Conservation (phyloP, 2,113 vertebrate species). For the Addax nasomaculatus region DNA sequence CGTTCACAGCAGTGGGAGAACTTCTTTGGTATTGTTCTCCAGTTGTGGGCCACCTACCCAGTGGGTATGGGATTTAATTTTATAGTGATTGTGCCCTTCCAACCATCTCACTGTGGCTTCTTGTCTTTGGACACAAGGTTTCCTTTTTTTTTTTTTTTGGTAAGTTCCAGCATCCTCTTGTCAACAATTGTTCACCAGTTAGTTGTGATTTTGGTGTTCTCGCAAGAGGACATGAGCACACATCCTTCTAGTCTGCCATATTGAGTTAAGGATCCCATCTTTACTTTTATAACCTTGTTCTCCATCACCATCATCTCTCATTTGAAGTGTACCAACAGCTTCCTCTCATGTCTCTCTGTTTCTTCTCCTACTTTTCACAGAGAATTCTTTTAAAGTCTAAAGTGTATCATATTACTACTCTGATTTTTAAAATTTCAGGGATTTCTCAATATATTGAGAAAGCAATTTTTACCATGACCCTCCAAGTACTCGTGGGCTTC, state of each 20-base stretch:
- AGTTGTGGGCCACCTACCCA: background rate
- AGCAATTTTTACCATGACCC: background rate
- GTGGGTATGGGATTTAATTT: background rate
- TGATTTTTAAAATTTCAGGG: background rate
- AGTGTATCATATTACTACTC: background rate
- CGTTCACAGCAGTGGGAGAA: background rate
- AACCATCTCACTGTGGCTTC: background rate
- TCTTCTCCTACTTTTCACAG: background rate
- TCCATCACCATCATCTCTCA: background rate
- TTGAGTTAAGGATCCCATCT: background rate
- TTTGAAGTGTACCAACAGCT: background rate
- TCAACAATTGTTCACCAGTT: background rate
- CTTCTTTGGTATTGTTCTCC: background rate
- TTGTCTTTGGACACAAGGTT: background rate
- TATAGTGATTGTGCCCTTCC: background rate
- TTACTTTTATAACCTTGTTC: background rate
- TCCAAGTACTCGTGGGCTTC: background rate
- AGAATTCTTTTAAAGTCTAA: background rate
- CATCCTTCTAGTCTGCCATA: background rate
- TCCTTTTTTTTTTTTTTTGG: background rate
- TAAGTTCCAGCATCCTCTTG: background rate
- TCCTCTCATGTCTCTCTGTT: background rate
- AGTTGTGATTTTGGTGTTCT: background rate
- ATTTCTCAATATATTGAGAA: background rate
- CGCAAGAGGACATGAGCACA: background rate